These are phyloP conservation scores for Glaucidium brasilianum DNA, from an alignment of 2,113 vertebrate species.

Conservation along the genomic window DNA sequence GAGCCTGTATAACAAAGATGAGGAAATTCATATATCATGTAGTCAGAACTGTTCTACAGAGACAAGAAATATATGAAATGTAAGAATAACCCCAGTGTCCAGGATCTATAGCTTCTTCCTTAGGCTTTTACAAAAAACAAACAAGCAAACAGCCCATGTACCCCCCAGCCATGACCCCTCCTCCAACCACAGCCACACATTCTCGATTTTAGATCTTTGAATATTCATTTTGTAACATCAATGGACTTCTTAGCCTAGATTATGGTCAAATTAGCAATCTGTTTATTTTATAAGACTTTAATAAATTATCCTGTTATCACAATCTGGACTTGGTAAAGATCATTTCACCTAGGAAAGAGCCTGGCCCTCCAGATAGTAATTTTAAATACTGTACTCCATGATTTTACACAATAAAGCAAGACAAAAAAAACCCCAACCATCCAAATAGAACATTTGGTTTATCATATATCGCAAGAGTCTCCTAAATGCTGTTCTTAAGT, in stretches of 20 bases:
- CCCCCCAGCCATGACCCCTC: not conserved
- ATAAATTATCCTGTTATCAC: not conserved
- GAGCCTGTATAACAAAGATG: not conserved
- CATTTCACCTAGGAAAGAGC: not conserved
- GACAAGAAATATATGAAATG: not conserved
- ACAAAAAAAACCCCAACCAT: not conserved
- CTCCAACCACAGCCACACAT: not conserved
- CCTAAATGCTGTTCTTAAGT: not conserved
- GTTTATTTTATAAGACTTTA: not conserved
- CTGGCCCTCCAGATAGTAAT: not conserved
- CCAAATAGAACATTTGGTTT: not conserved
- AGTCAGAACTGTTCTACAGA: not conserved
- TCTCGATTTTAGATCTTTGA: not conserved
- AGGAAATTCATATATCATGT: not conserved
- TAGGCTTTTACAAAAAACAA: not conserved
- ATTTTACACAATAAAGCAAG: not conserved
- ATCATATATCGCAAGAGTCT: not conserved
- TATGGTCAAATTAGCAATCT: not conserved
- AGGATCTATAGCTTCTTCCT: not conserved
- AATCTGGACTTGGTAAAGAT: not conserved
- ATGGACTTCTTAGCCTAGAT: not conserved
- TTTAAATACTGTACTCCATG: not conserved
- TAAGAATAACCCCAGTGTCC: not conserved
- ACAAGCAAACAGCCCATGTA: rapidly evolving
- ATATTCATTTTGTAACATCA: not conserved